These are phyloP conservation scores for Drosophila dunni DNA, from an alignment of 1,140 invertebrate genomes.

Conservation along the genomic window DNA sequence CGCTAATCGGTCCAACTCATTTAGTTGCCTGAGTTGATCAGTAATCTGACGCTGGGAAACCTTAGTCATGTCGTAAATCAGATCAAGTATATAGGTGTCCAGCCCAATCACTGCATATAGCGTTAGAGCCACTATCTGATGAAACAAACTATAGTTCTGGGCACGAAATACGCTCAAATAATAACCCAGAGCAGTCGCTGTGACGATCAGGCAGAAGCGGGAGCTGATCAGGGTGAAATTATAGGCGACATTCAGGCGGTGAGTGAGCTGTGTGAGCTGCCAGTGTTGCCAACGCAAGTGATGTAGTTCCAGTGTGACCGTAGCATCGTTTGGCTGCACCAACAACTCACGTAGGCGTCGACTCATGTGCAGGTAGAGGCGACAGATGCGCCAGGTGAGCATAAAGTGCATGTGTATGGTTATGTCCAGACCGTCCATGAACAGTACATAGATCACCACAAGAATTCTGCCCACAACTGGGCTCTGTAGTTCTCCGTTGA, in stretches of 20 bases:
- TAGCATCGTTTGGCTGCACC: neutral
- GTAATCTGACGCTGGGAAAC: neutral
- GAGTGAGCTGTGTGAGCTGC: constrained; percentile 11
- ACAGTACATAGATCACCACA: neutral
- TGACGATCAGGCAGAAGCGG: constrained; percentile 8
- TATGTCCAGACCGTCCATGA: neutral
- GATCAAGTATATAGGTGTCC: constrained; percentile 18
- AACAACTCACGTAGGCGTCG: neutral
- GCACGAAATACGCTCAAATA: constrained; percentile 8
- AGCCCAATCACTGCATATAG: neutral
- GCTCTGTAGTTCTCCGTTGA: neutral
- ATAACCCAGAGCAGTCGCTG: constrained; percentile 20
- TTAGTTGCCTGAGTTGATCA: neutral
- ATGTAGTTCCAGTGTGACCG: constrained; percentile 30
- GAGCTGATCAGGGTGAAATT: neutral
- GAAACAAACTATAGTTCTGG: neutral
- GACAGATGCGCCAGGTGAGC: constrained; percentile 35
- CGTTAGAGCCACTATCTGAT: neutral
- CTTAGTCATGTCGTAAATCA: constrained; percentile 11
- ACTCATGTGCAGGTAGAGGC: constrained; percentile 2
- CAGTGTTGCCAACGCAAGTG: constrained; percentile 32
- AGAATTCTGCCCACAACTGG: neutral
- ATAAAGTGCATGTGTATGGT: constrained; percentile 35
- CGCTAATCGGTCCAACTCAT: neutral
- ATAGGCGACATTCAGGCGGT: constrained; percentile 15